Evolutionary conservation across 2,797 vertebrate genomes (phyloP).

Genomic region (Sebastes kiyomatsui): DNA sequence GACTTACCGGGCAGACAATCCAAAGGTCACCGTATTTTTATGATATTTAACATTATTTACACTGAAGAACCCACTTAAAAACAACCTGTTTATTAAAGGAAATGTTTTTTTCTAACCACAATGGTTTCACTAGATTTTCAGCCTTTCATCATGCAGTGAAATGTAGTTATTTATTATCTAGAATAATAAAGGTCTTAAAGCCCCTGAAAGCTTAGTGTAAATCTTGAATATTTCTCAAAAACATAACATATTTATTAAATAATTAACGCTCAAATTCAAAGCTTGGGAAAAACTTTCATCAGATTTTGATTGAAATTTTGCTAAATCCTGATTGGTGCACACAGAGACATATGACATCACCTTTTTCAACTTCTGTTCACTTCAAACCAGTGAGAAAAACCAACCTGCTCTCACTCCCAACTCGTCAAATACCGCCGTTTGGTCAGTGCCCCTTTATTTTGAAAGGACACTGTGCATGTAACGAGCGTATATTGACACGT

Average conservation of each 20-base stretch:
- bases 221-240: background rate
- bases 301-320: background rate
- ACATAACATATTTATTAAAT: background rate
- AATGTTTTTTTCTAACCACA: background rate
- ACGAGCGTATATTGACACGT: no score
- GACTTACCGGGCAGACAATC: background rate
- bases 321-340: background rate
- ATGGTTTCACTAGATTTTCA: background rate
- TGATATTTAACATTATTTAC: background rate
- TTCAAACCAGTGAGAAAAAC: background rate
- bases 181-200: background rate
- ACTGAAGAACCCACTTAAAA: background rate
- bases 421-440: no score
- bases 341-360: background rate
- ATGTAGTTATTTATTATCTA: no score
- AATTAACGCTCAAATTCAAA: background rate
- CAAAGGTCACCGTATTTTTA: background rate
- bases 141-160: background rate
- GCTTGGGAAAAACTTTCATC: background rate
- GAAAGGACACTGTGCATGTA: no score
- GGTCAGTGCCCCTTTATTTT: no score
- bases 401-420: background rate
- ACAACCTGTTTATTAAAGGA: background rate
- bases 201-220: background rate
- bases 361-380: background rate